Evolutionary conservation across 2,113 vertebrate species (phyloP).

Genomic region (Xiphophorus couchianus): DNA sequence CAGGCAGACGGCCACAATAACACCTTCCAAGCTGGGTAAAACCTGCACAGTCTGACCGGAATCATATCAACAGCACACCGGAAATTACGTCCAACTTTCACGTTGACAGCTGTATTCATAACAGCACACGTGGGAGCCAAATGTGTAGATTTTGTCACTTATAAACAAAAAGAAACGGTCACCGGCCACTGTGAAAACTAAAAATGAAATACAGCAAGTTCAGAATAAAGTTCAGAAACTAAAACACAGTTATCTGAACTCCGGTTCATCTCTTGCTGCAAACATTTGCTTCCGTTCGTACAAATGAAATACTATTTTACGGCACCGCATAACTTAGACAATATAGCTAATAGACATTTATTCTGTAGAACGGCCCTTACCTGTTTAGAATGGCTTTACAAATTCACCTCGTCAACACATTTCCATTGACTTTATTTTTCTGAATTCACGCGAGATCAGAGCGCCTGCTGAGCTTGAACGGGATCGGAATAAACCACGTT

Average conservation of each 20-base stretch:
- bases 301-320: neutral
- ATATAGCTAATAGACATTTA: neutral
- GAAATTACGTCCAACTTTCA: slow-evolving; percentile 50
- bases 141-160: neutral
- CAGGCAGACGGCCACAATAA: neutral
- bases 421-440: neutral
- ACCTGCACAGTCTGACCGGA: neutral
- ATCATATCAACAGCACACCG: slow-evolving; percentile 17
- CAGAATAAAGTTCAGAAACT: neutral
- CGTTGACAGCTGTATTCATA: neutral
- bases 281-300: neutral
- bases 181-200: neutral
- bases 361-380: slow-evolving; percentile 5
- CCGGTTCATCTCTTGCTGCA: neutral
- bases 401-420: neutral
- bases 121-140: slow-evolving; percentile 34
- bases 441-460: slow-evolving; percentile 54
- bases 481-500: slow-evolving; percentile 60
- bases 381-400: slow-evolving; percentile 10
- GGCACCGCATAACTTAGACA: too few species aligned
- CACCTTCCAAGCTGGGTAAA: neutral
- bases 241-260: neutral
- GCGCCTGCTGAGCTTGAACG: slow-evolving; percentile 3
- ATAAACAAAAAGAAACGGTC: neutral
- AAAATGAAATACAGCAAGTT: neutral